phyloP scores from a whole-genome alignment of 2,888 invertebrate genomes.

The Oscheius sp. region DNA sequence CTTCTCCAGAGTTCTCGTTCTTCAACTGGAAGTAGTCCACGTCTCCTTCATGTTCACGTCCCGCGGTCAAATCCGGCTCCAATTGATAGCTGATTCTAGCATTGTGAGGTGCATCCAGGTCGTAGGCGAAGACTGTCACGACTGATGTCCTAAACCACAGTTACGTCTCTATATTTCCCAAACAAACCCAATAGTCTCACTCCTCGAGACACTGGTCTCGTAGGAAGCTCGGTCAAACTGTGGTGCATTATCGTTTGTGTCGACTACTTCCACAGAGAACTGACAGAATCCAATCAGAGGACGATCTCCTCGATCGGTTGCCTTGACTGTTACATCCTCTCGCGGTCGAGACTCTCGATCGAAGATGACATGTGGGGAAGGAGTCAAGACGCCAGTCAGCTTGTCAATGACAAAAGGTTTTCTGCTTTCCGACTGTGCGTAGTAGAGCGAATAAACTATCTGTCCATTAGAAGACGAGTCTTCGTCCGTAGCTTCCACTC shows the following conservation, averaged over 20 bases:
- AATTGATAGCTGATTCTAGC: slow-evolving; percentile 67
- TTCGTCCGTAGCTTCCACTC: slow-evolving; percentile 75
- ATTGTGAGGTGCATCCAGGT: slow-evolving; percentile 69
- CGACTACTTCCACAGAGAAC: slow-evolving; percentile 96
- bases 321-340: slow-evolving; percentile 76
- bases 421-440: slow-evolving; percentile 66
- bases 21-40: slow-evolving; percentile 54
- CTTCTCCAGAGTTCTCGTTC: slow-evolving; percentile 47
- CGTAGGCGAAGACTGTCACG: slow-evolving; percentile 70
- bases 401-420: slow-evolving; percentile 60
- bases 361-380: slow-evolving; percentile 73
- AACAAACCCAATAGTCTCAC: slow-evolving; percentile 52
- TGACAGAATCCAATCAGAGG: slow-evolving; percentile 97
- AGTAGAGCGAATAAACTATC: slow-evolving; percentile 71
- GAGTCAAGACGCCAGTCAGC: slow-evolving; percentile 74
- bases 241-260: slow-evolving; percentile 99
- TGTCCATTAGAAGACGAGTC: slow-evolving; percentile 73
- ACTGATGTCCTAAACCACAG: slow-evolving; percentile 57
- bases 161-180: neutral
- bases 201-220: slow-evolving; percentile 68
- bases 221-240: slow-evolving; percentile 81
- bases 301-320: slow-evolving; percentile 97
- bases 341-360: slow-evolving; percentile 68
- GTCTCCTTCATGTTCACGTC: slow-evolving; percentile 56
- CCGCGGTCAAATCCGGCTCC: slow-evolving; percentile 59